Conservation (phyloP, 2,888 invertebrate species). For the Palloptera scutellata region DNA sequence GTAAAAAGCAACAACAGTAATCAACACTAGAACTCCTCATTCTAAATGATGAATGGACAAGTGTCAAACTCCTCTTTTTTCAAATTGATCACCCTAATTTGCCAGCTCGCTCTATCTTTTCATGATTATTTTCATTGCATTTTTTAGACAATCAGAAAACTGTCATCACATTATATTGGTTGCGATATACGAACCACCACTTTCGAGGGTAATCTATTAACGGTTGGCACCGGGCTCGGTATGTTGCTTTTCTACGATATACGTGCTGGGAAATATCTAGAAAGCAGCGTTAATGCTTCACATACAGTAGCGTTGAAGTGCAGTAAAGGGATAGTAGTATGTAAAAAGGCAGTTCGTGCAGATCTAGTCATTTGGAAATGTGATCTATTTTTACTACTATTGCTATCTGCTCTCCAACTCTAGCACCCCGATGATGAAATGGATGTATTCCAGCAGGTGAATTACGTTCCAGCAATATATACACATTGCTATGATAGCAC, state of each 20-base stretch:
- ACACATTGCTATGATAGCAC: constrained; percentile 95
- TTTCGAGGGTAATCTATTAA: constrained; percentile 88
- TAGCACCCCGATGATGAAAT: constrained; percentile 87
- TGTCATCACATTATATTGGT: constrained; percentile 86
- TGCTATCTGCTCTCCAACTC: constrained; percentile 38
- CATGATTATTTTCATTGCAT: neutral
- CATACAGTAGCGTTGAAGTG: constrained; percentile 87
- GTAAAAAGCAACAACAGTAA: no score
- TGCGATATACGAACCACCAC: constrained; percentile 92
- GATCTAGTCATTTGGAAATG: no score
- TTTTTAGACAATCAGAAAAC: constrained; percentile 74
- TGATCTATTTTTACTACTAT: no score
- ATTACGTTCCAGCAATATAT: constrained; percentile 93
- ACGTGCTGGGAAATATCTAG: constrained; percentile 88
- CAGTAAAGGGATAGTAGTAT: constrained; percentile 88
- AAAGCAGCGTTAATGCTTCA: constrained; percentile 88
- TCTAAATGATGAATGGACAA: no score
- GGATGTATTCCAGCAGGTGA: constrained; percentile 83
- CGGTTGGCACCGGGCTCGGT: constrained; percentile 92
- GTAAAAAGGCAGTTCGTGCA: no score
- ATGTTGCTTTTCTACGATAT: constrained; percentile 94
- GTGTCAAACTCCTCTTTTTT: no score
- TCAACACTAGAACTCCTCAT: no score
- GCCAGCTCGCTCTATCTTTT: no score
- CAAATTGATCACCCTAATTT: no score